Conservation (phyloP, 2,888 invertebrate species). For the Drosophila anceps region DNA sequence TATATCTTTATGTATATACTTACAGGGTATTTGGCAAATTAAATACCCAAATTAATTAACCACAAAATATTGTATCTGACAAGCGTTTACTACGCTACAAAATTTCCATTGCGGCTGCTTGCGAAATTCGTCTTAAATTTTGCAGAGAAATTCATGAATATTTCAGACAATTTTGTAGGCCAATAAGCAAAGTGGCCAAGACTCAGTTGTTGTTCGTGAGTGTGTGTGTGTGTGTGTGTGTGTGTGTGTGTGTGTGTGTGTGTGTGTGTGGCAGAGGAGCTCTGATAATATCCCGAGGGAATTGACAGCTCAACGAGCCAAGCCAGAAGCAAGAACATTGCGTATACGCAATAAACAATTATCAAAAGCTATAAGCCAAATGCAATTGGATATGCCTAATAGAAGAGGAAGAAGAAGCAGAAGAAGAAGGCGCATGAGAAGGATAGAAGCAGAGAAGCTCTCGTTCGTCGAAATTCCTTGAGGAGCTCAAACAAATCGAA, state of each 20-base stretch:
- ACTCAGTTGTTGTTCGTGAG: slow-evolving; percentile 20
- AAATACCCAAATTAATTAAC: slow-evolving; percentile 9
- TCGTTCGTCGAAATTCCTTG: slow-evolving; percentile 54
- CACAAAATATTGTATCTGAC: neutral
- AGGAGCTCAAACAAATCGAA: slow-evolving; percentile 69
- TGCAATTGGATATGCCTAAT: slow-evolving; percentile 52
- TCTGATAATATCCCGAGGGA: slow-evolving; percentile 35
- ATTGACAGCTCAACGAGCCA: slow-evolving; percentile 63
- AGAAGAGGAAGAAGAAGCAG: neutral
- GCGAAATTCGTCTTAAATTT: slow-evolving; percentile 47
- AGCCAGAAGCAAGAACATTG: slow-evolving; percentile 31
- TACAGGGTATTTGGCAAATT: slow-evolving; percentile 1
- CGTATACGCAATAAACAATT: slow-evolving; percentile 77
- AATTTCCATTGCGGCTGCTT: slow-evolving; percentile 8
- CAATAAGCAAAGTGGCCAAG: slow-evolving; percentile 72
- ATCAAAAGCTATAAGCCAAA: slow-evolving; percentile 48
- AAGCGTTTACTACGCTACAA: neutral
- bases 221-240: slow-evolving; percentile 9
- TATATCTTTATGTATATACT: neutral
- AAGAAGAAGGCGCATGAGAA: neutral
- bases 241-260: no score
- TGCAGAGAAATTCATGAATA: slow-evolving; percentile 50
- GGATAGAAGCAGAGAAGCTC: neutral
- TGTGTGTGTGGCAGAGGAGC: slow-evolving; percentile 7
- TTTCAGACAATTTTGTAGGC: slow-evolving; percentile 50